Base-by-base conservation (phyloP, 2,113 vertebrate species). In the Calyptommatus sinebrachiatus region DNA sequence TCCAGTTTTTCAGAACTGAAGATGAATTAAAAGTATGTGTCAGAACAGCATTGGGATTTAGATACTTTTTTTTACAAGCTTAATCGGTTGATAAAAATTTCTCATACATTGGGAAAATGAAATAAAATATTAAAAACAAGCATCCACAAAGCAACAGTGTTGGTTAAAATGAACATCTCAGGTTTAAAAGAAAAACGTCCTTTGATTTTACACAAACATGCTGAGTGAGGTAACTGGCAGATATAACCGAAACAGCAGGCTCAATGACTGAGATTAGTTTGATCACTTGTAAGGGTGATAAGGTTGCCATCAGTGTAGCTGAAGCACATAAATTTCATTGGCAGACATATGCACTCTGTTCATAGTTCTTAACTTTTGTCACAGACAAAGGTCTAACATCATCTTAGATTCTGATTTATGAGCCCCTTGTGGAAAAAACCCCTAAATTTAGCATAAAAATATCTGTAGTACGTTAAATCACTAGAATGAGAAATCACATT, bases 321-420 rank as follows among this genome's bases (percentile, higher is more conserved):
- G 20, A 2, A 31, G 1, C 10, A 76, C 48, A 72, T 65, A 80
- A 9, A 5, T 76, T 78, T 82, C 73, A 73, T 11, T 74, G 53
- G 45, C 26, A 81, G 21, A 57, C 3, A 46, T 16, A 0, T 46
- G 45, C 45, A 41, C 69, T 28, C 77, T 86, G 82, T 86, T 76
- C 69, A 86, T 82, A 72, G 79, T 73, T 10, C 87, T 83, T 63
- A 76, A 72, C 31, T 67, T 89, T 87, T 80, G 82, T n/a, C 48
- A 46, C 11, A 79, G 50, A 62, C 41, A 28, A 48, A 21, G 26
- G 48, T 80, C 78, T 78, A 78, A 84, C 29, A 77, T 46, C 10
- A 79, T 82, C 82, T 71, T 83, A 14, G 11, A 82, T 11, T 84
- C 22, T 78, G 62, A 8, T 85, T 90, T 81, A 87, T 77, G 73